Conservation (phyloP, 2,113 vertebrate species). For the Martes martes region DNA sequence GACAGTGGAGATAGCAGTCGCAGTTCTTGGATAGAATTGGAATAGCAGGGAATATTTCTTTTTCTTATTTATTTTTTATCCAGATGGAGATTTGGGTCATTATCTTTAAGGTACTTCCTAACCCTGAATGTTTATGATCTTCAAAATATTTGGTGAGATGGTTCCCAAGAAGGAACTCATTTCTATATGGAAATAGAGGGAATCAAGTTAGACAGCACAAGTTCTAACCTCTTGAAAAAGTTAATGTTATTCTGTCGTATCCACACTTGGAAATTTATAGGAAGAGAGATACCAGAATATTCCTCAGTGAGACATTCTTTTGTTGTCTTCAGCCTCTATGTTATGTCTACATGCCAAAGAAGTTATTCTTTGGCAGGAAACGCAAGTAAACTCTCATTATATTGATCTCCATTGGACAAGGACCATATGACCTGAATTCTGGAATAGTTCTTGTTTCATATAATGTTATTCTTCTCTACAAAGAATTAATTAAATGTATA, state of each 20-base stretch:
- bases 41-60: neutral
- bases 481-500: constrained; percentile 26
- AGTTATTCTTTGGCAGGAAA: neutral
- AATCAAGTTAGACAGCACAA: neutral
- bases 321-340: neutral
- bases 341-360: neutral
- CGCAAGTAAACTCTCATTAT: neutral
- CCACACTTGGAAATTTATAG: neutral
- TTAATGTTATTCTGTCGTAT: neutral
- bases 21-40: neutral
- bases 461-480: constrained; percentile 1
- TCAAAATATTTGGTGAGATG: neutral
- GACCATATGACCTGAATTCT: neutral
- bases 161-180: neutral
- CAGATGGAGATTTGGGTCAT: neutral
- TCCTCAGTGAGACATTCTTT: neutral
- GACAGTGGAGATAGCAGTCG: neutral
- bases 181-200: neutral
- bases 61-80: neutral
- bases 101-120: neutral
- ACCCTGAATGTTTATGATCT: neutral
- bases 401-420: neutral
- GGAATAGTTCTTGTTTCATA: constrained; percentile 6
- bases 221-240: neutral
- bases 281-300: neutral